Evolutionary conservation across 2,888 invertebrate genomes (phyloP).

Genomic region (Trissolcus brochymenae): DNA sequence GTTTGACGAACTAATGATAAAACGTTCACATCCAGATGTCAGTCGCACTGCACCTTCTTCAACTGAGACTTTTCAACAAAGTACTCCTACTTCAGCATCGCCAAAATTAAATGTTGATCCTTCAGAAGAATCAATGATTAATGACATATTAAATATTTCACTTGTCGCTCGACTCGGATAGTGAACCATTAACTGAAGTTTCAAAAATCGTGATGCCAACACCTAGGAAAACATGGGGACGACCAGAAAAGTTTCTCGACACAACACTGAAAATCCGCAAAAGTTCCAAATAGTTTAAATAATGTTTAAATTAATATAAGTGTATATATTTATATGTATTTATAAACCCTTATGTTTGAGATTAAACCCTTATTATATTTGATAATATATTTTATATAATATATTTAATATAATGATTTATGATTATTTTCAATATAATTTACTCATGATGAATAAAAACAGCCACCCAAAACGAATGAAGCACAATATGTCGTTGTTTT

Average conservation of each 20-base stretch:
- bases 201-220: background rate
- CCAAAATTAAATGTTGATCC: background rate
- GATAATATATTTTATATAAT: too few relatives aligned
- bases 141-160: background rate
- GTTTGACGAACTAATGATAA: background rate
- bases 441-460: too few relatives aligned
- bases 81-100: background rate
- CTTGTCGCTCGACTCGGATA: background rate
- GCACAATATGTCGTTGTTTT: too few relatives aligned
- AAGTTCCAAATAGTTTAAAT: too few relatives aligned
- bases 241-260: background rate
- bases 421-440: too few relatives aligned
- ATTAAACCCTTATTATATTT: too few relatives aligned
- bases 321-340: too few relatives aligned
- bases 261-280: background rate
- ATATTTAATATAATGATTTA: too few relatives aligned
- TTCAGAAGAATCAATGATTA: background rate
- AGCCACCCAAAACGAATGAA: too few relatives aligned
- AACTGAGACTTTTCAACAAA: background rate
- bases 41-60: background rate
- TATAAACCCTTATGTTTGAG: too few relatives aligned
- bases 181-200: background rate
- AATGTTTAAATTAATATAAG: too few relatives aligned
- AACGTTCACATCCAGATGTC: background rate
- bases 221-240: background rate